These are phyloP conservation scores for Onychostruthus taczanowskii DNA, from an alignment of 2,113 vertebrate species.

Conservation along the genomic window DNA sequence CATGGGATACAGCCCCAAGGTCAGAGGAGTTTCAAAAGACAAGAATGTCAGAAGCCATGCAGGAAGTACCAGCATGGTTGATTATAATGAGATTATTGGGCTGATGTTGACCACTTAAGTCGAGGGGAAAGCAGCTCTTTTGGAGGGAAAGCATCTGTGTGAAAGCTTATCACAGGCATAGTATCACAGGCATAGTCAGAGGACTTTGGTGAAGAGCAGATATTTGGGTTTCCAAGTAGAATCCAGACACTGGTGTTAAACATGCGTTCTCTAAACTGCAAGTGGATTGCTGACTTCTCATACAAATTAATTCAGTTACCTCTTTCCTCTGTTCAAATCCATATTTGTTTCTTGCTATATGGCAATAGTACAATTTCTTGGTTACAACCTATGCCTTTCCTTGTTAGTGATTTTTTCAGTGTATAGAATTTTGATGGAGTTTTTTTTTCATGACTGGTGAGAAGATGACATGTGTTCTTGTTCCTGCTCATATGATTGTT, in stretches of 20 bases:
- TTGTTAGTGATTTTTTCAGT: neutral
- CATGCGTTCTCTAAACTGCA: neutral
- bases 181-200: neutral
- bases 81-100: neutral
- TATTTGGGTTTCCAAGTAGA: neutral
- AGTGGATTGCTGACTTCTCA: neutral
- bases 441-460: neutral
- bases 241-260: neutral
- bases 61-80: neutral
- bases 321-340: neutral
- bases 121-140: neutral
- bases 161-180: neutral
- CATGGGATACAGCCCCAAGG: conserved; percentile 17
- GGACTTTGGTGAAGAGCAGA: neutral
- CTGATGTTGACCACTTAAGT: neutral
- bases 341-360: neutral
- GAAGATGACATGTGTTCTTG: neutral
- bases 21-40: conserved; percentile 15
- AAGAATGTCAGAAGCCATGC: conserved; percentile 17
- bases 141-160: neutral
- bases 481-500: neutral
- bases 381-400: neutral
- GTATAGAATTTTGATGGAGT: neutral
- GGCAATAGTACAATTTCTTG: neutral
- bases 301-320: neutral